Conservation (phyloP, 2,888 invertebrate genomes). For the Smittia aterrima region DNA sequence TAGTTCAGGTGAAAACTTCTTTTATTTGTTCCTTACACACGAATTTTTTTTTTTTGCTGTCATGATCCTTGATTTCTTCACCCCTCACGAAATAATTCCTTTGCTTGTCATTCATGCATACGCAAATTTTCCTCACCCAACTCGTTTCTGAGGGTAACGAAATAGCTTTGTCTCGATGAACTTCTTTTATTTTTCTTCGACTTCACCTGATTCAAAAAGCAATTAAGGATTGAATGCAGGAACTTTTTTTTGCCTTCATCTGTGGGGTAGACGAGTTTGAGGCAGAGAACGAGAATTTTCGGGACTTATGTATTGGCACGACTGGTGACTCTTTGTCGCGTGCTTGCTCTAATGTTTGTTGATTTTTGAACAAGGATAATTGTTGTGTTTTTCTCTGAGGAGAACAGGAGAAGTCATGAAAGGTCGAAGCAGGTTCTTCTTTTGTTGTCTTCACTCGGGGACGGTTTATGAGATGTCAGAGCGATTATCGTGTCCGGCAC, state of each 20-base stretch:
- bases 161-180: not conserved
- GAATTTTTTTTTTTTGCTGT: not conserved
- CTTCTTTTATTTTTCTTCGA: not conserved
- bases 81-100: not conserved
- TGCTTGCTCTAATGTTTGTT: not conserved
- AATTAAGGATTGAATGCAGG: constrained; percentile 2
- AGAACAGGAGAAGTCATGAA: not conserved
- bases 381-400: not conserved
- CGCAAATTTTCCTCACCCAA: not conserved
- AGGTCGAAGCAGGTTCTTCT: constrained; percentile 1
- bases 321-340: constrained; percentile 24
- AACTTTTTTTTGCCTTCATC: not conserved
- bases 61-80: constrained; percentile 2
- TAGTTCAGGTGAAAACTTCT: not conserved
- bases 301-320: not conserved
- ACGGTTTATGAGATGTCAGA: not conserved
- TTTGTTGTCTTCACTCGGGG: not conserved
- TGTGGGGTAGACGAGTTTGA: constrained; percentile 14
- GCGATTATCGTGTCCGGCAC: not conserved
- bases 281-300: not conserved
- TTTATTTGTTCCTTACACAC: no score
- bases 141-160: constrained; percentile 17
- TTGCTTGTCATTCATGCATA: not conserved
- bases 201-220: constrained; percentile 7
- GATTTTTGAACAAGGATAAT: constrained; percentile 1